phyloP scores from a whole-genome alignment of 2,888 invertebrate genomes.

The Margaritifera margaritifera region DNA sequence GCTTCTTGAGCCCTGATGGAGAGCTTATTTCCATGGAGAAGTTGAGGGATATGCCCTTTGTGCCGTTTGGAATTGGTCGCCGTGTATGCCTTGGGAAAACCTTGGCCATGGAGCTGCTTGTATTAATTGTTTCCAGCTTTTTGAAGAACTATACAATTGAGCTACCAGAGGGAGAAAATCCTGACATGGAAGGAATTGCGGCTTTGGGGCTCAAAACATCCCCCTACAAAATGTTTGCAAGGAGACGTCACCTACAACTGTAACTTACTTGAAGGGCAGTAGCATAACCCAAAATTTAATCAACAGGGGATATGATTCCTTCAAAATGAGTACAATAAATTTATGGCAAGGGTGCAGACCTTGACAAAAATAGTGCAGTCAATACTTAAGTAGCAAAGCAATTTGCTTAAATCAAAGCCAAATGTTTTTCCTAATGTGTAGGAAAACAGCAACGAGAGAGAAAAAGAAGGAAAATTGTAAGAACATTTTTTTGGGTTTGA shows the following conservation, averaged over 20 bases:
- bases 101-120: slow-evolving; percentile 29
- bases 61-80: slow-evolving; percentile 46
- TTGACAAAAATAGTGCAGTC: too few relatives aligned
- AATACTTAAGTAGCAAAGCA: too few relatives aligned
- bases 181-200: slow-evolving; percentile 25
- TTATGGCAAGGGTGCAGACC: too few relatives aligned
- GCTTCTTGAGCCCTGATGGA: slow-evolving; percentile 44
- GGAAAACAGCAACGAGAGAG: too few relatives aligned
- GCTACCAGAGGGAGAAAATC: slow-evolving; percentile 14
- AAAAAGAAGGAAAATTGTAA: too few relatives aligned
- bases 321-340: too few relatives aligned
- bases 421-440: too few relatives aligned
- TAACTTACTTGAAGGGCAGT: too few relatives aligned
- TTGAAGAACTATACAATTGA: slow-evolving; percentile 16
- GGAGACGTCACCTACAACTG: not conserved
- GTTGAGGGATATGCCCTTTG: slow-evolving; percentile 31
- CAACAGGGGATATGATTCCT: too few relatives aligned
- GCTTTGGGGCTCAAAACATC: slow-evolving; percentile 18
- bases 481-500: too few relatives aligned
- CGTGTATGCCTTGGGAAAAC: slow-evolving; percentile 43
- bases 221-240: slow-evolving; percentile 3
- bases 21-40: slow-evolving; percentile 20
- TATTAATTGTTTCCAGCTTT: slow-evolving; percentile 26
- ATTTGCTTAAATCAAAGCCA: too few relatives aligned
- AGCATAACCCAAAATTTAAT: too few relatives aligned